Conservation (phyloP, 1,140 invertebrate genomes). For the Rhopalosiphum padi region DNA sequence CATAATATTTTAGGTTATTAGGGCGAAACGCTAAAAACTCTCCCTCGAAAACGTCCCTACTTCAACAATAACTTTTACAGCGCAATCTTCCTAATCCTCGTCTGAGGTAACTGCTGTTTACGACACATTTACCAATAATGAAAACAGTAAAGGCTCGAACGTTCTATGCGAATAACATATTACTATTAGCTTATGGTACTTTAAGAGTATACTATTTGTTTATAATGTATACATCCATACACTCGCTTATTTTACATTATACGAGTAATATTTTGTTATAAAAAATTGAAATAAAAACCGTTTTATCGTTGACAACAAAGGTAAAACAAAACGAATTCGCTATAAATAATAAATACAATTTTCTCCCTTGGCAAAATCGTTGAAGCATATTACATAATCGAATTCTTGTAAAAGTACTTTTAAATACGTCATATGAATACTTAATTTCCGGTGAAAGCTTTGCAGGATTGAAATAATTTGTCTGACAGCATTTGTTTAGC, state of each 20-base stretch:
- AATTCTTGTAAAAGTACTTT: neutral
- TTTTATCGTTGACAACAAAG: neutral
- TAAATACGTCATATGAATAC: neutral
- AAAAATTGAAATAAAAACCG: neutral
- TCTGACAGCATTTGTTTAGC: neutral
- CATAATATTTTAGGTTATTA: neutral
- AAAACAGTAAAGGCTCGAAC: neutral
- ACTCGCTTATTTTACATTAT: no score
- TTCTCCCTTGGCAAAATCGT: neutral
- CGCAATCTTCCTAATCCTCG: neutral
- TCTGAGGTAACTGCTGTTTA: neutral
- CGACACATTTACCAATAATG: neutral
- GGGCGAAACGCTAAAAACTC: neutral
- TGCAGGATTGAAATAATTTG: neutral
- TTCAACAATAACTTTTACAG: neutral
- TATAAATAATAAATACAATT: neutral
- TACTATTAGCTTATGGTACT: neutral
- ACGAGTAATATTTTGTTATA: neutral
- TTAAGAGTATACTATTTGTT: neutral
- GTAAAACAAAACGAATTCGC: neutral
- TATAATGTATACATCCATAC: neutral
- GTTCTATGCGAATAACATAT: neutral
- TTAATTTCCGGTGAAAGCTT: neutral
- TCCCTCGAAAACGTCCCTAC: neutral
- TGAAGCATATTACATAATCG: neutral